phyloP scores from a whole-genome alignment of 2,797 vertebrate genomes.

The Huso huso region DNA sequence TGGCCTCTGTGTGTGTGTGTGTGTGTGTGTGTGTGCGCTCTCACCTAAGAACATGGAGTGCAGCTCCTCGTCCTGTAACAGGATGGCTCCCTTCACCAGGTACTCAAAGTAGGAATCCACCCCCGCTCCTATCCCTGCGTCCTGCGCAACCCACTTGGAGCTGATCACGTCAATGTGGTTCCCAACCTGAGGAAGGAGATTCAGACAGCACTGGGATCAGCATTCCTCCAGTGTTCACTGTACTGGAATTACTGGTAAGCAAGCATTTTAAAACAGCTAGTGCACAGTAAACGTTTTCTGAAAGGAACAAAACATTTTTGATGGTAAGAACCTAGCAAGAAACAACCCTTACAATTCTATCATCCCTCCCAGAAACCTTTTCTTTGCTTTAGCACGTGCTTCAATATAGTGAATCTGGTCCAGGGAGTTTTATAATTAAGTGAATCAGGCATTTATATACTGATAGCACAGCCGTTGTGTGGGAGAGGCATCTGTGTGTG shows the following conservation, averaged over 20 bases:
- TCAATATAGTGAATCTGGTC: too few relatives aligned
- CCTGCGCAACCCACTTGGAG: conserved; percentile 60
- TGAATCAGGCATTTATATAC: too few relatives aligned
- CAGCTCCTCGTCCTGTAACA: conserved; percentile 62
- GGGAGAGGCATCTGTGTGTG: neutral
- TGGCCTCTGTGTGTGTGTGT: too few relatives aligned
- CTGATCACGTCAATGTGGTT: conserved; percentile 61
- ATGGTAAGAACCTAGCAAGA: too few relatives aligned
- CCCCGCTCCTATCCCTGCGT: conserved; percentile 61
- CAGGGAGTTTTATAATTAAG: too few relatives aligned
- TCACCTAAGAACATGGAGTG: conserved; percentile 71
- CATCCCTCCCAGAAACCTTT: too few relatives aligned
- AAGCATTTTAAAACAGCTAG: too few relatives aligned
- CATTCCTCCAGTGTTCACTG: neutral
- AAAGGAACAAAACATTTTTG: too few relatives aligned
- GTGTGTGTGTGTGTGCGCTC: neutral
- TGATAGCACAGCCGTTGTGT: neutral
- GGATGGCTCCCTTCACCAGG: conserved; percentile 68
- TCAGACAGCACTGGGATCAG: neutral
- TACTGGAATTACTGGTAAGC: neutral
- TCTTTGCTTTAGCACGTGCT: too few relatives aligned
- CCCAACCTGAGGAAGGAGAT: conserved; percentile 45
- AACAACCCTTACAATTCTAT: too few relatives aligned
- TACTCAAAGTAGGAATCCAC: conserved; percentile 70
- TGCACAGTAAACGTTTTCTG: too few relatives aligned